These are phyloP conservation scores for Tholera decimalis DNA, from an alignment of 2,888 invertebrate species.

Conservation along the genomic window DNA sequence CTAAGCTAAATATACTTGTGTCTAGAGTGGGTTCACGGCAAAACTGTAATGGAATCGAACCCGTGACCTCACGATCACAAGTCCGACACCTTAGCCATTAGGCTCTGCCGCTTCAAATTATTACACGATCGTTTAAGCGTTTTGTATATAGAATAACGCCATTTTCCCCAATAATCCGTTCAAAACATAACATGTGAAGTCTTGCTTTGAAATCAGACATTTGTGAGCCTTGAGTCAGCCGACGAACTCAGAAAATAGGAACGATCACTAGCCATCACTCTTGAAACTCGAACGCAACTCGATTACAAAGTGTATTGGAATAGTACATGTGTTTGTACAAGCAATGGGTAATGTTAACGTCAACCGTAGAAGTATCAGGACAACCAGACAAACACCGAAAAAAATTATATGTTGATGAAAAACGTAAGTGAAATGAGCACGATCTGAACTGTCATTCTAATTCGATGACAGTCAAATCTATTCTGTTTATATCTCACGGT, in stretches of 20 bases:
- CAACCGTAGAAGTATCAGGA: constrained; percentile 2
- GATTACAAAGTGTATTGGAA: constrained; percentile 37
- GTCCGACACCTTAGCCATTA: no score
- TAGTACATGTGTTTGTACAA: constrained; percentile 30
- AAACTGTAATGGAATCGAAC: no score
- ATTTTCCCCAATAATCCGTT: constrained; percentile 51
- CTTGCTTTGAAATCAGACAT: constrained; percentile 66
- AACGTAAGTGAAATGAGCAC: no score
- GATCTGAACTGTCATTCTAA: no score
- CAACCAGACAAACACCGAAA: neutral
- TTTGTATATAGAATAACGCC: constrained; percentile 44
- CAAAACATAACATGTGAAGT: constrained; percentile 50
- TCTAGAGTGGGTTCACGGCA: no score
- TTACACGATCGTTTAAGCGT: constrained; percentile 21
- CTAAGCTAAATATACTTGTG: no score
- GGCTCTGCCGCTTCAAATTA: no score
- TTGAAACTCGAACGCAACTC: constrained; percentile 65
- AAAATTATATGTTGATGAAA: constrained; percentile 11
- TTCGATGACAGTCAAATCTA: no score
- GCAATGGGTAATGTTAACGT: constrained; percentile 17
- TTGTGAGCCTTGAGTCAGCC: constrained; percentile 72
- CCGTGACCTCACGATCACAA: no score
- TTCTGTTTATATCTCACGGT: no score
- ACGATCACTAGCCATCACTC: constrained; percentile 64
- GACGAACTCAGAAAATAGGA: constrained; percentile 73